Evolutionary conservation across 2,888 invertebrate genomes (phyloP), one percentile per base, ranked within the genome.

Genomic region (Chironomus tentans): DNA sequence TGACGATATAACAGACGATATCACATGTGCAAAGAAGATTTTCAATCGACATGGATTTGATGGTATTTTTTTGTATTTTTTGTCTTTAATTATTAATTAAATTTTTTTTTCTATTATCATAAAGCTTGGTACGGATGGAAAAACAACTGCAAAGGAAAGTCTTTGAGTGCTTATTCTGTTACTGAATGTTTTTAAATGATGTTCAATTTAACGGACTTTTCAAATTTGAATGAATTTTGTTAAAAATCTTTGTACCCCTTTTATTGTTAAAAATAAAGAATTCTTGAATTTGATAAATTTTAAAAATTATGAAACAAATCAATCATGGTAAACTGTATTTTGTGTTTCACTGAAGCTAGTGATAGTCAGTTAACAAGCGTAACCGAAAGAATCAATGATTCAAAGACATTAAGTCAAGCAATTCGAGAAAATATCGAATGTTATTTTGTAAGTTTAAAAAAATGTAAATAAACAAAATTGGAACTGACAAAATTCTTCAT

Each of bases 101-200:
- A 1, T 38, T 10, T 38, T 38, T 38, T 2, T 38, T 4, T 38
- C 10, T 38, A 10, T n/a, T n/a, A n/a, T n/a, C 83, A 82, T 81
- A 77, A 79, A 1, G 83, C 83, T 13, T 84, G 83, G 83, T 80
- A 81, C 18, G 82, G 81, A 24, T 82, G 83, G 83, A 81, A 80
- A 70, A 80, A 80, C 70, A 79, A 80, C 21, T 83, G 83, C 56
- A 80, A 80, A 77, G 81, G 80, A 3, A 76, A 69, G 50, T 50
- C 70, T 0, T 81, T 82, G 68, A 79, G 80, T 22, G 79, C 77
- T 76, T 65, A 65, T 65, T 24, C 21, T 24, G 79, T 82, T 5
- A 77, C 69, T 18, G 79, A 80, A 73, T 82, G 82, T 65, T 81
- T 65, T 65, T 65, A 46, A n/a, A n/a, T n/a, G 56, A 1, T 28